Base-by-base conservation (phyloP, 2,113 vertebrate species). In the Oostethus manadensis region DNA sequence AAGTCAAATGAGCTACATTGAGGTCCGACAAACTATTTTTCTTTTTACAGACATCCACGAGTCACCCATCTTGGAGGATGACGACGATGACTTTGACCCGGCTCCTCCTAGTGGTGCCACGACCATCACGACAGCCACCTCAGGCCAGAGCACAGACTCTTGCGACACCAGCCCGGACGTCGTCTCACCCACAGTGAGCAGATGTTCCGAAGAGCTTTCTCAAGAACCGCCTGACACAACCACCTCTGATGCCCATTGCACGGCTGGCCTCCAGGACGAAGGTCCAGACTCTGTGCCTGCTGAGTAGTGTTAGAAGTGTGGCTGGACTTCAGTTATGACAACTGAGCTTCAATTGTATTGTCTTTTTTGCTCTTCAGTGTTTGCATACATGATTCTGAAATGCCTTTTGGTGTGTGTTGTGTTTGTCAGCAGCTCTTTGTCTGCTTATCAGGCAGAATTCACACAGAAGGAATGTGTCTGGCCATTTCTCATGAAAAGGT, bases 131-230 rank as follows among this genome's bases (percentile, higher is more conserved):
- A 93, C 92, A 0, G 92, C 92, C 75, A 94, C 91, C 58, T 95
- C 94, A 0, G 95, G 96, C 79, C 95, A 96, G 88, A 99, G 94
- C 87, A 95, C 94, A 0, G 96, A 93, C 68, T 98, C 93, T 1
- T 97, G 94, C 0, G 94, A 97, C 88, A 94, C 90, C 8, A 98
- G 95, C 79, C 95, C 97, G 0, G 95, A 93, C 20, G 84, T 95
- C 6, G 84, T 95, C 62, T 98, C 96, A 0, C 94, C 94, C 2
- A 88, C 93, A 49, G 88, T 86, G 18, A 98, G 96, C 74, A 90
- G 92, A 4, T 94, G 93, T n/a, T 97, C 96, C 0, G 95, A 97
- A 77, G 96, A 98, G 76, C 88, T 94, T 7, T 93, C 92, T 23
- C 94, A 94, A 9, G 88, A 90, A 55, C 88, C 45, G 0, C 78